These are phyloP conservation scores for Homarus gammarus DNA, from an alignment of 2,888 invertebrate genomes.

Conservation along the genomic window DNA sequence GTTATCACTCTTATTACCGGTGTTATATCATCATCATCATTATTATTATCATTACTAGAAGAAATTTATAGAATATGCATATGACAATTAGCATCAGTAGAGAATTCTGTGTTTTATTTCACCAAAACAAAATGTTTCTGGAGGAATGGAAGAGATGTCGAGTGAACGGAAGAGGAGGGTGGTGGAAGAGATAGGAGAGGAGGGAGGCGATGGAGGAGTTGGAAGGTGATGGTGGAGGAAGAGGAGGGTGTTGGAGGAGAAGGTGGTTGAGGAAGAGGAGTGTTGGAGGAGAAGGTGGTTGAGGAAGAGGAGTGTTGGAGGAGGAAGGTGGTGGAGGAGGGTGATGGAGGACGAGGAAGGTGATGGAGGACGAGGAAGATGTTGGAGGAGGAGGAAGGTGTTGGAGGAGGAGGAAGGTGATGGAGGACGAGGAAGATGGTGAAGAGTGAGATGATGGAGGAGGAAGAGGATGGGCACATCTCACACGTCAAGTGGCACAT, in stretches of 20 bases:
- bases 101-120: neutral
- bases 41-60: too few relatives aligned
- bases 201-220: too few relatives aligned
- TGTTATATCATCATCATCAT: too few relatives aligned
- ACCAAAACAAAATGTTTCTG: too few relatives aligned
- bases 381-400: neutral
- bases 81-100: neutral
- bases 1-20: too few relatives aligned
- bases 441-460: neutral
- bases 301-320: too few relatives aligned
- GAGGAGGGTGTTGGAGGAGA: neutral
- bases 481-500: neutral
- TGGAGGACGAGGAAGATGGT: neutral
- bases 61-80: neutral
- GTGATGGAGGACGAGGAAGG: neutral
- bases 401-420: neutral
- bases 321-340: neutral
- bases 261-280: neutral
- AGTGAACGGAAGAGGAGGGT: too few relatives aligned
- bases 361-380: neutral
- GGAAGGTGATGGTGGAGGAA: too few relatives aligned
- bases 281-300: neutral
- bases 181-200: too few relatives aligned
- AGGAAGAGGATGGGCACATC: neutral
- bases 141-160: too few relatives aligned